phyloP scores from a whole-genome alignment of 2,888 invertebrate genomes.

The Agrotis ipsilon region DNA sequence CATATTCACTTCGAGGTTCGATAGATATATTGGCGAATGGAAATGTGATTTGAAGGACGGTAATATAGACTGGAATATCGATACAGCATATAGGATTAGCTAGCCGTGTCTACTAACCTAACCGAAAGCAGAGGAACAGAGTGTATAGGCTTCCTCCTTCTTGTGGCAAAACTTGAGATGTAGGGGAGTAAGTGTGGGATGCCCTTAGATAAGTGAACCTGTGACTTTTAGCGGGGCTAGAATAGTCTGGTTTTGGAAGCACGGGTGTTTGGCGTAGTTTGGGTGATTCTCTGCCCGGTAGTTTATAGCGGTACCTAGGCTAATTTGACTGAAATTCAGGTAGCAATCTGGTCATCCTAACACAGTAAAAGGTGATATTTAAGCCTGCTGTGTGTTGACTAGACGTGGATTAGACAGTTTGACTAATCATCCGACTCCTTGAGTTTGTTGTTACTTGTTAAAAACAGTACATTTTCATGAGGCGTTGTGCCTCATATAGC shows the following conservation, averaged over 20 bases:
- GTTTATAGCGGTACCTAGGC: background rate
- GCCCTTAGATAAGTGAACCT: background rate
- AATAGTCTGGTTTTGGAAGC: background rate
- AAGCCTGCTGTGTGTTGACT: background rate
- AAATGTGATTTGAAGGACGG: slow-evolving; percentile 88
- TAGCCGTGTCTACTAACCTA: background rate
- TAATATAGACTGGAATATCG: slow-evolving; percentile 46
- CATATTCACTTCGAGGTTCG: slow-evolving; percentile 89
- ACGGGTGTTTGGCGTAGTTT: background rate
- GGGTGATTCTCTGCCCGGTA: background rate
- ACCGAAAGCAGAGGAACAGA: background rate
- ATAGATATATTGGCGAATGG: slow-evolving; percentile 92
- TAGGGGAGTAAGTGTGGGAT: background rate
- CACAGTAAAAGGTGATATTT: background rate
- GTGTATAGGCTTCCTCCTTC: too few relatives aligned
- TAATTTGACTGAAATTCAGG: background rate
- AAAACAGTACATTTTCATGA: background rate
- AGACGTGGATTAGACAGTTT: background rate
- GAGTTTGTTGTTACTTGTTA: background rate
- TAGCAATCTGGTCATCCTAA: background rate
- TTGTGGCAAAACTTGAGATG: too few relatives aligned
- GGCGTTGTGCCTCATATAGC: too few relatives aligned
- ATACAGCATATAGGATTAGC: background rate
- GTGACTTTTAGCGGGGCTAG: background rate
- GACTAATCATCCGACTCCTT: background rate